phyloP scores from a whole-genome alignment of 2,888 invertebrate species.

The Pyrochroa serraticornis region DNA sequence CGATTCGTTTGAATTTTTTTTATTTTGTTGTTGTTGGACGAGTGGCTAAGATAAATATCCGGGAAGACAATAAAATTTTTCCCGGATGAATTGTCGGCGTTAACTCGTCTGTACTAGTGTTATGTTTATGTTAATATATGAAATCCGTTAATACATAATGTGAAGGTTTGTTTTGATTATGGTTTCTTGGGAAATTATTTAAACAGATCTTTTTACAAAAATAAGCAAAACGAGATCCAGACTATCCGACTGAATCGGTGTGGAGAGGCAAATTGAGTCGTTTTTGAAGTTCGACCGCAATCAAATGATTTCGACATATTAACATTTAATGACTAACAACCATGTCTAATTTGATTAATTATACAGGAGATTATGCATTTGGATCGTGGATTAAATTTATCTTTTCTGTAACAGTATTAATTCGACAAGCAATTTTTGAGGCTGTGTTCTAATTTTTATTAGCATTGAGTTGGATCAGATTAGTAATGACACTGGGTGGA shows the following conservation, averaged over 20 bases:
- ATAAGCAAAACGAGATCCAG: slow-evolving; percentile 21
- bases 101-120: slow-evolving; percentile 6
- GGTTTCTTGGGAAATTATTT: slow-evolving; percentile 24
- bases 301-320: too few species aligned
- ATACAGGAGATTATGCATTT: too few species aligned
- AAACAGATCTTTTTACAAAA: slow-evolving; percentile 29
- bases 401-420: too few species aligned
- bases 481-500: too few species aligned
- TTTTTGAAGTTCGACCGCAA: too few species aligned
- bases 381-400: too few species aligned
- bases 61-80: not conserved
- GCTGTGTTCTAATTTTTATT: too few species aligned
- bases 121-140: slow-evolving; percentile 20
- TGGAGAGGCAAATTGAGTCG: too few species aligned
- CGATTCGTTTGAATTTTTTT: slow-evolving; percentile 12
- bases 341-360: too few species aligned
- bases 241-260: not conserved
- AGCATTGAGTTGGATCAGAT: too few species aligned
- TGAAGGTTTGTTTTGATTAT: slow-evolving; percentile 26
- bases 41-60: not conserved
- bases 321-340: too few species aligned
- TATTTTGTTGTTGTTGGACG: slow-evolving; percentile 9
- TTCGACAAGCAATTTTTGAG: too few species aligned
- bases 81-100: slow-evolving; percentile 11
- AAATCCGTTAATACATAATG: slow-evolving; percentile 17